These are phyloP conservation scores for Rhizomys pruinosus DNA, from an alignment of 2,113 vertebrate genomes.

Conservation along the genomic window DNA sequence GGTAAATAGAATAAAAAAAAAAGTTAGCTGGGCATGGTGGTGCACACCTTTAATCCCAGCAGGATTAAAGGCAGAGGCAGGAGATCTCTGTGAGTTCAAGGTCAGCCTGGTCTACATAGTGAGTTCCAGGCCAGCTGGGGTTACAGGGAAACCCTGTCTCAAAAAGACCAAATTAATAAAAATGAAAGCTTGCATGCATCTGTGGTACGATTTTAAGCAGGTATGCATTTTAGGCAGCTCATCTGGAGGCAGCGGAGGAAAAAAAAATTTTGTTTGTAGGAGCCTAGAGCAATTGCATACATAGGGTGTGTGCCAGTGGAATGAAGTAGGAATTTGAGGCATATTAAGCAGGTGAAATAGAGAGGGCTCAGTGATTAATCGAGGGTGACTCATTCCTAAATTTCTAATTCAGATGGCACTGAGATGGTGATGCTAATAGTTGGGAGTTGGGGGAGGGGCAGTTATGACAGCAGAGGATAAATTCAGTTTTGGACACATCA, in stretches of 20 bases:
- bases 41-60: too few relatives aligned
- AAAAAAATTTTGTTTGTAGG: neutral
- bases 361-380: conserved; percentile 31
- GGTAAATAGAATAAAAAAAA: neutral
- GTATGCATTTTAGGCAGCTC: neutral
- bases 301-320: neutral
- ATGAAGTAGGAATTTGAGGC: neutral
- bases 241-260: neutral
- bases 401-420: conserved; percentile 44
- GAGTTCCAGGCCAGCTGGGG: too few relatives aligned
- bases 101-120: too few relatives aligned
- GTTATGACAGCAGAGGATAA: neutral
- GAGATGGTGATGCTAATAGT: neutral
- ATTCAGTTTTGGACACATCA: neutral
- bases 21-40: too few relatives aligned
- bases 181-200: neutral
- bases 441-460: neutral
- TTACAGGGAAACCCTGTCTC: too few relatives aligned
- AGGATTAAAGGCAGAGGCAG: too few relatives aligned
- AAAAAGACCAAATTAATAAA: too few relatives aligned
- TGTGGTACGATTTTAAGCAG: neutral
- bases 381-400: conserved; percentile 53
- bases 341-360: conserved; percentile 38
- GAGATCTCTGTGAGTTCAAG: too few relatives aligned
- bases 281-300: neutral